Percentiles rank a stretch among this genome's conserved stretches.
phyloP scores from a whole-genome alignment of 53 echinoderm and acorn worm species.

The Zoroaster sp. region DNA sequence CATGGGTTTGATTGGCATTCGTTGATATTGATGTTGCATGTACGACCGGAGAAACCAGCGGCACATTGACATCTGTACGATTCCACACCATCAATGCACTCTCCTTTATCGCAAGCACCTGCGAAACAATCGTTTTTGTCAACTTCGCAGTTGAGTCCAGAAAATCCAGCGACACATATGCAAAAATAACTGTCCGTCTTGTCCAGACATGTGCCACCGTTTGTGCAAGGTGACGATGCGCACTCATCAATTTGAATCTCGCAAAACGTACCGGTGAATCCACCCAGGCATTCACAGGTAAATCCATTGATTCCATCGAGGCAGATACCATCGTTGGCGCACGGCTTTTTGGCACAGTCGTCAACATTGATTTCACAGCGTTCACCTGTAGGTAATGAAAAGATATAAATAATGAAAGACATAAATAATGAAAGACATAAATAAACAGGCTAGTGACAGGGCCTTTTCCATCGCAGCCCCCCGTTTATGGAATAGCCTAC shows the following conservation, averaged over 20 bases:
- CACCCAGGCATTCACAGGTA: constrained; percentile 22
- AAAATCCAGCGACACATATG: constrained; percentile 34
- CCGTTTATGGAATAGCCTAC: not conserved
- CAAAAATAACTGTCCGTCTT: constrained; percentile 28
- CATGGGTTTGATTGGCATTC: constrained; percentile 53
- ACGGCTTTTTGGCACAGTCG: constrained; percentile 4
- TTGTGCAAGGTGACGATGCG: constrained; percentile 11
- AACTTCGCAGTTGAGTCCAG: constrained; percentile 14
- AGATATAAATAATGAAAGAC: not conserved
- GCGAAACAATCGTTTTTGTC: constrained; percentile 37
- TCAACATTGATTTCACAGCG: constrained; percentile 38
- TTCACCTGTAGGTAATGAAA: not conserved
- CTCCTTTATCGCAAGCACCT: not conserved
- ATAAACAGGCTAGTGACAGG: not conserved
- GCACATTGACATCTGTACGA: constrained; percentile 34
- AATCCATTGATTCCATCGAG: constrained; percentile 7
- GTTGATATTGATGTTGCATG: constrained; percentile 29
- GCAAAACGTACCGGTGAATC: constrained; percentile 27
- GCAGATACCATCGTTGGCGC: constrained; percentile 26
- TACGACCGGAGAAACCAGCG: constrained; percentile 28
- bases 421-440: not conserved
- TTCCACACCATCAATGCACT: constrained; percentile 42
- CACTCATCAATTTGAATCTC: constrained; percentile 41
- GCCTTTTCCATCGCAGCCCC: not conserved
- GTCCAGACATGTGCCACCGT: constrained; percentile 44